Evolutionary conservation across 2,113 vertebrate species (phyloP).

Genomic region (Australoheros scitulus): DNA sequence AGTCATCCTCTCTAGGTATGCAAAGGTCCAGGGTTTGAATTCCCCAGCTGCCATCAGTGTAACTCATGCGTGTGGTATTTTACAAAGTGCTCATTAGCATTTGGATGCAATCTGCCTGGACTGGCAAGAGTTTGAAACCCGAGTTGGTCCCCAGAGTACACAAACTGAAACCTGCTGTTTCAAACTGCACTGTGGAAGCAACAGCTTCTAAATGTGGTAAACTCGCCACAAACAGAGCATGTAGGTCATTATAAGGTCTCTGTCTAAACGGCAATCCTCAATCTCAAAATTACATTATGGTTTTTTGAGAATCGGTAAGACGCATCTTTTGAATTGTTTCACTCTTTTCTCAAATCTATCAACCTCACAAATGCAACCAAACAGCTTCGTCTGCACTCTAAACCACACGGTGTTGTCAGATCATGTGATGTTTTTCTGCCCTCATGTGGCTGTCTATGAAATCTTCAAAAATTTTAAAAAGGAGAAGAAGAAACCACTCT

Average conservation of each 20-base stretch:
- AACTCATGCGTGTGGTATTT: background rate
- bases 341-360: too few species aligned
- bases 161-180: background rate
- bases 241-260: background rate
- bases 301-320: too few species aligned
- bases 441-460: too few species aligned
- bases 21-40: background rate
- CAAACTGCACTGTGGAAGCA: accelerated
- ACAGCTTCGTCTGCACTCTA: too few species aligned
- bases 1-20: background rate
- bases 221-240: background rate
- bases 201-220: background rate
- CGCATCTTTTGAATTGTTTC: too few species aligned
- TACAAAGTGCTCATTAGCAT: background rate
- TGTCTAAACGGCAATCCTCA: too few species aligned
- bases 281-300: too few species aligned
- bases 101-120: background rate
- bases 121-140: background rate
- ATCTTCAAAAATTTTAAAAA: too few species aligned
- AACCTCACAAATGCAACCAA: too few species aligned
- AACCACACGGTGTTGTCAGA: too few species aligned
- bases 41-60: background rate
- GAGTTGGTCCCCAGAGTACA: background rate
- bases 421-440: too few species aligned
- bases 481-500: too few species aligned